Conservation (phyloP, 2,888 invertebrate species). For the Ptilodon capucinus region DNA sequence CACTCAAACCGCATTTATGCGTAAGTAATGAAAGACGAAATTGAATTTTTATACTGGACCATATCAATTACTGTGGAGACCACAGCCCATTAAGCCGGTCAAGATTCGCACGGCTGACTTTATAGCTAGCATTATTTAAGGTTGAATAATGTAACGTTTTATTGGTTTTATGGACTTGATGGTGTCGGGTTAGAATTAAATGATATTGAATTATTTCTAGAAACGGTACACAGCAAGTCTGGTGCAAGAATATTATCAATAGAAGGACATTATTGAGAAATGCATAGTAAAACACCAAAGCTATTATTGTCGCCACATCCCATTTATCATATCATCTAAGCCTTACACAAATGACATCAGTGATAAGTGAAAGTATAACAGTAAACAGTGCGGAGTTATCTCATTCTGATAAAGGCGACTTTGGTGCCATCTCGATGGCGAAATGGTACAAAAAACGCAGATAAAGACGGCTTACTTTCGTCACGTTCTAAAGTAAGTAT, state of each 20-base stretch:
- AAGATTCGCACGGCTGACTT: constrained; percentile 41
- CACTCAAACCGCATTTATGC: neutral
- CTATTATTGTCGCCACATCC: neutral
- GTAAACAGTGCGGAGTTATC: constrained; percentile 1
- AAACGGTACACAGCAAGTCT: no score
- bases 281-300: neutral
- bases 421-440: neutral
- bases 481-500: neutral
- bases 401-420: neutral
- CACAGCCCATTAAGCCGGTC: constrained; percentile 37
- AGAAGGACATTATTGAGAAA: neutral
- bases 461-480: neutral
- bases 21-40: constrained; percentile 4
- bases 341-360: neutral
- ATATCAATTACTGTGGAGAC: constrained; percentile 8
- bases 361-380: neutral
- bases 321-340: neutral
- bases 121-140: constrained; percentile 40
- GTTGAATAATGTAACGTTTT: neutral
- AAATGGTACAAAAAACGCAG: neutral
- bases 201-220: neutral
- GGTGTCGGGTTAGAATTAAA: neutral
- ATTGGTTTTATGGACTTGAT: neutral
- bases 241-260: no score
- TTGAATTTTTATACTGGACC: constrained; percentile 8